Conservation (phyloP, 2,797 vertebrate genomes). For the Harpagifer antarcticus region DNA sequence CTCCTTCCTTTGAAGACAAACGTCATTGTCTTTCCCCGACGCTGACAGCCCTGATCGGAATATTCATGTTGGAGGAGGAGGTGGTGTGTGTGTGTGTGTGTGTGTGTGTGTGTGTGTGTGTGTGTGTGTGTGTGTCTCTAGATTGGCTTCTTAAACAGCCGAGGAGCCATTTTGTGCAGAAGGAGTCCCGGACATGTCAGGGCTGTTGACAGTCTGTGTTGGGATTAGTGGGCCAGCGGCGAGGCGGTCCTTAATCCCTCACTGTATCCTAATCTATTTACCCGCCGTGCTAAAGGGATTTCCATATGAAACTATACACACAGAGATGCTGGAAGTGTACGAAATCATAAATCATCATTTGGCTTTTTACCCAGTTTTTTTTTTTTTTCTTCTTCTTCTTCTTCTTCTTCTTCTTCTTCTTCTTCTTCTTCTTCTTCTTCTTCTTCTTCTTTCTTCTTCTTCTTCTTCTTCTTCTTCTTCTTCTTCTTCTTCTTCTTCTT, state of each 20-base stretch:
- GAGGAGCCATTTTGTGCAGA: conserved; percentile 78
- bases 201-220: conserved; percentile 87
- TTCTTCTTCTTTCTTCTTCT: conserved; percentile 16
- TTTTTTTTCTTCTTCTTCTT: conserved; percentile 23
- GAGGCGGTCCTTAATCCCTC: conserved; percentile 90
- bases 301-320: conserved; percentile 87
- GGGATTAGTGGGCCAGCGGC: conserved; percentile 91
- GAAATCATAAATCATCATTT: conserved; percentile 75
- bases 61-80: conserved; percentile 63
- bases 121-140: conserved; percentile 34
- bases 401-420: conserved; percentile 11
- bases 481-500: conserved; percentile 13
- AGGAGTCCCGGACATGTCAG: conserved; percentile 78
- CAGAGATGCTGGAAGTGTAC: conserved; percentile 83
- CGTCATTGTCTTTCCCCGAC: conserved; percentile 51
- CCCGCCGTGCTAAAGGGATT: conserved; percentile 89
- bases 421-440: conserved; percentile 12
- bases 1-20: conserved; percentile 61
- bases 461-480: conserved; percentile 14
- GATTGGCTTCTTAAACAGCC: conserved; percentile 73
- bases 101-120: too few species aligned
- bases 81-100: neutral
- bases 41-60: conserved; percentile 66
- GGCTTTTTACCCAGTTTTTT: conserved; percentile 51
- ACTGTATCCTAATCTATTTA: conserved; percentile 92